Conservation (phyloP, 2,797 vertebrate species). For the Falco novaeseelandiae region DNA sequence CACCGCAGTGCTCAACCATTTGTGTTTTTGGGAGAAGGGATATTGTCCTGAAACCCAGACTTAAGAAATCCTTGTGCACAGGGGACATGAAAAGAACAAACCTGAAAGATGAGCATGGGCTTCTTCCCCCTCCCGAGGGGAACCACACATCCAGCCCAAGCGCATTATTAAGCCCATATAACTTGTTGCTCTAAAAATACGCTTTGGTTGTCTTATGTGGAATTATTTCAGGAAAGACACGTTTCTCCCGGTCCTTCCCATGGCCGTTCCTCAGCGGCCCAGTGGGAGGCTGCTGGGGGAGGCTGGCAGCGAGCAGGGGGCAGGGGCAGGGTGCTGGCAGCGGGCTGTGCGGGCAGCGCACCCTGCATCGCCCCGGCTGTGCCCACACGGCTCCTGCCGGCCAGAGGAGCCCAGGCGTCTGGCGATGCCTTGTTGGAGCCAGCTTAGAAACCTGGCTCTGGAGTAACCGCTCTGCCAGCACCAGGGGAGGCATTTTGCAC, state of each 20-base stretch:
- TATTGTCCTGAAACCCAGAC: neutral
- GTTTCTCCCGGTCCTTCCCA: fast-evolving
- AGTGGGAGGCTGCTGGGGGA: fast-evolving
- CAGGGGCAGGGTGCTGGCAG: neutral
- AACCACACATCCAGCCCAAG: neutral
- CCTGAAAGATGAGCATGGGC: neutral
- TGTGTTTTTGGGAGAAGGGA: neutral
- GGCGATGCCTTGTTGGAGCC: neutral
- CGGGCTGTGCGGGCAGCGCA: neutral
- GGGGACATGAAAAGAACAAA: neutral
- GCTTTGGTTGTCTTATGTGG: neutral
- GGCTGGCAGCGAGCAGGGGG: neutral
- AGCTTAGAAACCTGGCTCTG: neutral
- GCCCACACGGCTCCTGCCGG: fast-evolving
- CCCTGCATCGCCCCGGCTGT: fast-evolving
- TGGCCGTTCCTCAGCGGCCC: neutral
- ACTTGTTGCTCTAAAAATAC: neutral
- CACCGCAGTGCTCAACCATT: neutral
- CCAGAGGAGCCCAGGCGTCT: neutral
- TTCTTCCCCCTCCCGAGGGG: fast-evolving
- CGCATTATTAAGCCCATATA: neutral
- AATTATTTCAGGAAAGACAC: fast-evolving
- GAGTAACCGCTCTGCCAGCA: neutral
- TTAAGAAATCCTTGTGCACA: neutral
- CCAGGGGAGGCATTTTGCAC: fast-evolving